Evolutionary conservation across 2,113 vertebrate genomes (phyloP), one percentile per base, ranked within the genome.

Genomic region (Megalops atlanticus): DNA sequence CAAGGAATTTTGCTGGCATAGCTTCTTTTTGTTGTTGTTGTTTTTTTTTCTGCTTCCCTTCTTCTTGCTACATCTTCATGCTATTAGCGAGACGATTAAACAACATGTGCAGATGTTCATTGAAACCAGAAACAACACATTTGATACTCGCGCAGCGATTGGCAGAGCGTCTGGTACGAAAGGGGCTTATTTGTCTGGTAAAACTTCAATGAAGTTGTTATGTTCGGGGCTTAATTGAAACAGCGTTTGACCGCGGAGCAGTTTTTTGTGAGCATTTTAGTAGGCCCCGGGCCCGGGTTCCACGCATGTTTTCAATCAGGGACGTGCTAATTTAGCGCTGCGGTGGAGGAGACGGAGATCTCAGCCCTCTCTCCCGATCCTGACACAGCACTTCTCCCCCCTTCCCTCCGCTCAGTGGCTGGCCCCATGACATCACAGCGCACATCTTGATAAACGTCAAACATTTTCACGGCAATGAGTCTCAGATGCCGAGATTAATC

Each of bases 231-330:
- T 83, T 81, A 86, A 88, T 86, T 84, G 83, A 88, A 89, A 87
- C 82, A 84, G 84, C 84, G 85, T 77, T 80, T 79, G 78, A 88
- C 80, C 70, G 40, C 68, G 31, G 43, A 70, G 70, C 31, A 49
- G 82, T 80, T 31, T 71, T 81, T 81, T 86, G 83, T 52, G 71
- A n/a, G 35, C 68, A 69, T 86, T 84, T 83, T n/a, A 79, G 31
- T 81, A 70, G 82, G 83, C 80, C 85, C 85, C 77, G 79, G 81
- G 83, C 80, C 76, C 74, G 24, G 87, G 69, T 14, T 36, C 47
- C 36, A 21, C 40, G 69, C 41, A 90, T 91, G 88, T 89, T 89
- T 91, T 88, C 88, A 86, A 91, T 90, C 86, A 89, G 85, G 86
- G 76, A 78, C 77, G 75, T 75, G 80, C 85, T 90, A 86, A 90